Evolutionary conservation across 2,113 vertebrate species (phyloP).

Genomic region (Riparia riparia): DNA sequence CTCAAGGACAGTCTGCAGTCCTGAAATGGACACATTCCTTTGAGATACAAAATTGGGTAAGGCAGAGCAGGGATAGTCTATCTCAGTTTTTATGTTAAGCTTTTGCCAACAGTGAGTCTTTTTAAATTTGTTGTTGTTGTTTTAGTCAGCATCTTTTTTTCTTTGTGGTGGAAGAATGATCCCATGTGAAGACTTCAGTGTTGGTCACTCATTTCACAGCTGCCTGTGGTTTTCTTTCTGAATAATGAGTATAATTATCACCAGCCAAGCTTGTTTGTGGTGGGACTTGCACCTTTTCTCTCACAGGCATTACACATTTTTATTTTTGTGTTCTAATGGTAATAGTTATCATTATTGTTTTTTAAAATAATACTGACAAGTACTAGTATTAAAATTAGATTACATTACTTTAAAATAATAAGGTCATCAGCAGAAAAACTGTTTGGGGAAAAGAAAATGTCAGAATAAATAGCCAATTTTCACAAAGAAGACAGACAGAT

Average conservation of each 20-base stretch:
- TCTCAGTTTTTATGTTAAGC: not conserved
- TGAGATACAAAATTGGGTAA: not conserved
- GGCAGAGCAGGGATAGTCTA: not conserved
- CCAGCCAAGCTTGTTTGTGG: not conserved
- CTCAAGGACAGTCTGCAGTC: not conserved
- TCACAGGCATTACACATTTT: not conserved
- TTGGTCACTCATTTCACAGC: constrained; percentile 26
- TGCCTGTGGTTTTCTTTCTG: not conserved
- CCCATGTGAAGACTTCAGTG: not conserved
- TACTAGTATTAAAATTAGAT: constrained; percentile 7
- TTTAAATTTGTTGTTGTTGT: not conserved
- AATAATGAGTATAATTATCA: constrained; percentile 47
- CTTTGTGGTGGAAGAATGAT: not conserved
- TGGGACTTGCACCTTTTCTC: not conserved
- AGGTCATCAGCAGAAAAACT: not conserved
- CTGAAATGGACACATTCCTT: not conserved
- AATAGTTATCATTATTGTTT: not conserved
- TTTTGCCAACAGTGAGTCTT: not conserved
- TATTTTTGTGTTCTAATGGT: not conserved
- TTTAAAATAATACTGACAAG: not conserved
- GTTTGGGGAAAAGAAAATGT: not conserved
- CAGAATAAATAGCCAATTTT: constrained; percentile 40
- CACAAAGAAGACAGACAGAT: constrained; percentile 41
- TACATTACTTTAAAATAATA: constrained; percentile 26
- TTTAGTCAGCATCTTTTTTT: not conserved